phyloP scores from a whole-genome alignment of 2,888 invertebrate genomes.

The Coleophora deauratella region DNA sequence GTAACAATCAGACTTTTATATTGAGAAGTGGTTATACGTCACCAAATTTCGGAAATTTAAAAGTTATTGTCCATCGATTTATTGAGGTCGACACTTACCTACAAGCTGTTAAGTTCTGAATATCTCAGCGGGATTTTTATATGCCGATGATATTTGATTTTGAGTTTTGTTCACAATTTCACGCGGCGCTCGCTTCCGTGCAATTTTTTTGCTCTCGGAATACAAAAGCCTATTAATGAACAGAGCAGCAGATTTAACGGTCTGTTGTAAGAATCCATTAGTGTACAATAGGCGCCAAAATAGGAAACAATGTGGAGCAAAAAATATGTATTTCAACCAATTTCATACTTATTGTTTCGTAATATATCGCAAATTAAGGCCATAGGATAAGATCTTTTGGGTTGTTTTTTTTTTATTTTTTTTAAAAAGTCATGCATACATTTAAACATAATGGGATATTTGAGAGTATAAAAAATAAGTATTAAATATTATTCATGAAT shows the following conservation, averaged over 20 bases:
- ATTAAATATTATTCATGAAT: no score
- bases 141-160: not conserved
- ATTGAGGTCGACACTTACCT: constrained; percentile 15
- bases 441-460: no score
- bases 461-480: no score
- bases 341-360: constrained; percentile 34
- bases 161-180: not conserved
- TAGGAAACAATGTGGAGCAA: constrained; percentile 23
- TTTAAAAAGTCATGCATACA: not conserved
- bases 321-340: constrained; percentile 27
- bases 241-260: constrained; percentile 27
- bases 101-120: no score
- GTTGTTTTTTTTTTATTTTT: not conserved
- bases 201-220: no score
- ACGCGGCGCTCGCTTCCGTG: no score
- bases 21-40: constrained; percentile 37
- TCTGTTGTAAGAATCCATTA: constrained; percentile 41
- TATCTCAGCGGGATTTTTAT: not conserved
- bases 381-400: no score
- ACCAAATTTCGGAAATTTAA: constrained; percentile 23
- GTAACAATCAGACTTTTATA: constrained; percentile 26
- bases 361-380: constrained; percentile 13
- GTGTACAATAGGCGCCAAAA: constrained; percentile 44
- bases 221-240: constrained; percentile 20
- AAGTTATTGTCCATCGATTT: constrained; percentile 20